Evolutionary conservation across 2,888 invertebrate species (phyloP).

Genomic region (Physocephala rufipes): DNA sequence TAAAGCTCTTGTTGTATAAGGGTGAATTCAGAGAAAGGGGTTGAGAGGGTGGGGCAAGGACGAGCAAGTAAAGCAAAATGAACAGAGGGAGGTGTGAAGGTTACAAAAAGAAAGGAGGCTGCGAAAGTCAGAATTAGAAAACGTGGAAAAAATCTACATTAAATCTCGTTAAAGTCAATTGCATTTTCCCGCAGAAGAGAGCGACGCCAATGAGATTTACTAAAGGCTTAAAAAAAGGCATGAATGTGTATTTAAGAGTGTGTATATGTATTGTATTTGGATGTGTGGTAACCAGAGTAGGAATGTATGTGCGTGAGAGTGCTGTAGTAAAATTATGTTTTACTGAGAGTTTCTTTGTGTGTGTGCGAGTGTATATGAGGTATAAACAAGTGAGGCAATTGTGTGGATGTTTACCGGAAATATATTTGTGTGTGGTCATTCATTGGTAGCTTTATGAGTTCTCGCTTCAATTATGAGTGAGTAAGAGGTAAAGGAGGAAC

Average conservation of each 20-base stretch:
- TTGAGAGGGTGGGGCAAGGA: no score
- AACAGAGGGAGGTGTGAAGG: no score
- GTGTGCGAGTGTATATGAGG: background rate
- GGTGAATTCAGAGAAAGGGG: no score
- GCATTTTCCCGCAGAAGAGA: constrained; percentile 7
- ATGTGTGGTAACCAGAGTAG: background rate
- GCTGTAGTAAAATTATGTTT: background rate
- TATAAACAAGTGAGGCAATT: background rate
- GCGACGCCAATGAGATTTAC: constrained; percentile 10
- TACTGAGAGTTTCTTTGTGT: background rate
- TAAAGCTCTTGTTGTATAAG: no score
- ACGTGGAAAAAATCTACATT: constrained; percentile 22
- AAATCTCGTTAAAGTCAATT: constrained; percentile 29
- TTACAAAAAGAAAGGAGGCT: no score
- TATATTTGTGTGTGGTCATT: background rate
- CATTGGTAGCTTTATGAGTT: no score
- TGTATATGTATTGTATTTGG: background rate
- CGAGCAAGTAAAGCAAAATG: background rate
- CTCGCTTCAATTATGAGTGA: no score
- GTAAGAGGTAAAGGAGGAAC: background rate
- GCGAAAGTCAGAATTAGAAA: background rate
- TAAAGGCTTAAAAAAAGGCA: constrained; percentile 4
- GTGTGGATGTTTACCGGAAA: no score
- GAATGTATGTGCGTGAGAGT: background rate
- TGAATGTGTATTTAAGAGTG: background rate